These are phyloP conservation scores for Bombylius discolor DNA, from an alignment of 2,888 invertebrate genomes.

Conservation along the genomic window DNA sequence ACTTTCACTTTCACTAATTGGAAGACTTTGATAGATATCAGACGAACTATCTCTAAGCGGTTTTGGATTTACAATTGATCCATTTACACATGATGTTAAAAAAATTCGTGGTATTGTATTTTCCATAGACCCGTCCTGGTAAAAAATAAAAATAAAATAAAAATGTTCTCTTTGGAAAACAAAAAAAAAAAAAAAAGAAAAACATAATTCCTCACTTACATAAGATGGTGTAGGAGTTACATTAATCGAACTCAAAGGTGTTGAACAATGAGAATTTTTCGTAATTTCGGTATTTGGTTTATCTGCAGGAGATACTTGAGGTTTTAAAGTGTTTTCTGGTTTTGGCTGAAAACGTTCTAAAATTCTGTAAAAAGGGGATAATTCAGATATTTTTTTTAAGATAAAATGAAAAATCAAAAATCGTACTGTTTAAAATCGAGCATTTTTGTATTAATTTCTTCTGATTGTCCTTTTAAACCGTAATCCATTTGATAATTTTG, in stretches of 20 bases:
- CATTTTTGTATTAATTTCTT: background rate
- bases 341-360: background rate
- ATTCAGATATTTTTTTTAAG: too few species aligned
- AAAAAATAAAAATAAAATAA: background rate
- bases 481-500: conserved; percentile 10
- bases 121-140: conserved; percentile 1
- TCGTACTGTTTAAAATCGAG: conserved; percentile 6
- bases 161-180: background rate
- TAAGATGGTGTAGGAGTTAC: conserved; percentile 1
- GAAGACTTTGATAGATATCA: background rate
- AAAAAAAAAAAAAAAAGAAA: background rate
- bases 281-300: background rate
- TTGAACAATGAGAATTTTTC: conserved; percentile 5
- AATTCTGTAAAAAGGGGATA: background rate
- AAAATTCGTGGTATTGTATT: background rate
- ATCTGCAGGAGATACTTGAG: background rate
- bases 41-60: background rate
- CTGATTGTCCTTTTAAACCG: conserved; percentile 1
- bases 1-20: background rate
- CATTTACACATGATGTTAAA: background rate
- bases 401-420: too few species aligned
- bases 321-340: background rate
- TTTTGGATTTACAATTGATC: background rate
- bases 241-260: conserved; percentile 7
- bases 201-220: background rate